Base-by-base conservation (phyloP, 2,797 vertebrate genomes). In the Myiothlypis coronata region DNA sequence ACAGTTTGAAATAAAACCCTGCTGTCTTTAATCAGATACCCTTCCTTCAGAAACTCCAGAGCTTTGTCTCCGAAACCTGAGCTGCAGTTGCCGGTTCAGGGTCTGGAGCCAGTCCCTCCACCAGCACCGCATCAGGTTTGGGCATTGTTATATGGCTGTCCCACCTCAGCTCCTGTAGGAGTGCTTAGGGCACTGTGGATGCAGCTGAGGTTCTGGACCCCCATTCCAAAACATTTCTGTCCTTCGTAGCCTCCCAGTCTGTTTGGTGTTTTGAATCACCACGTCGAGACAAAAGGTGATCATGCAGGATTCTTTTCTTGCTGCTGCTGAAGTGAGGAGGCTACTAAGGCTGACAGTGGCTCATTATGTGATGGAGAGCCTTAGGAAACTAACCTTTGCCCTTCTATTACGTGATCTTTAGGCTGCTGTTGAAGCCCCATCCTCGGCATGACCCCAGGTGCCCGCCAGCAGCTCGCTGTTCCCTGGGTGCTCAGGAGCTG, bases 331-430 rank as follows among this genome's bases (percentile, higher is more conserved):
- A 85, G 61, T 74, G 60, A 52, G 81, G 57, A 56, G 64, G 74
- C 78, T 71, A 1, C 81, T 28, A 5, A 63, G 68, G 75, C 87
- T 89, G 84, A 78, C 78, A 83, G 87, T 49, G 65, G 80, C 59
- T 93, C 76, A 39, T 95, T 96, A 76, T 87, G 92, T 91, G 92
- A 69, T 68, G 56, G 71, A 90, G 87, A 85, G 92, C 92, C 90
- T 93, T 90, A 92, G 94, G 96, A 94, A 95, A 47, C 72, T 91
- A 59, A 88, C 94, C 94, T 90, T 86, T 97, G 91, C 89, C 94
- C 91, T 88, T 78, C 41, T 49, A 41, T 86, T 59, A 63, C 6
- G 2, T 83, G 90, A 47, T 92, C 79, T 59, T 32, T 32, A 2
- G 14, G 72, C 82, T n/a, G 91, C 68, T 71, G 64, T 20, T 41